Evolutionary conservation across 2,888 invertebrate genomes (phyloP).

Genomic region (Erpobdella octoculata): DNA sequence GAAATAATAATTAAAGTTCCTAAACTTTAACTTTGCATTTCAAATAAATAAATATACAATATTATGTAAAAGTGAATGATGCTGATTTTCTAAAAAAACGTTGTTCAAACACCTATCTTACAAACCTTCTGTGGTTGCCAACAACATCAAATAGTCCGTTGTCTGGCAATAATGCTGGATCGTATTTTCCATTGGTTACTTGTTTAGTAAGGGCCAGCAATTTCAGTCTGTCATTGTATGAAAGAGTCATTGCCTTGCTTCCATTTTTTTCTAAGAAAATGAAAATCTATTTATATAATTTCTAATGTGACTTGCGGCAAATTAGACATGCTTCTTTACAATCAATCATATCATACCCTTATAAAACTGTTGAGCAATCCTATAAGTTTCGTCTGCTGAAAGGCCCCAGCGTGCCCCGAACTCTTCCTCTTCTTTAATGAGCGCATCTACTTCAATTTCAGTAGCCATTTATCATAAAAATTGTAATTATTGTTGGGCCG

Average conservation of each 20-base stretch:
- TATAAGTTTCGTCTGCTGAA: conserved; percentile 69
- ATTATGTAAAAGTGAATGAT: too few species aligned
- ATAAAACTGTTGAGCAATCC: conserved; percentile 79
- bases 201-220: conserved; percentile 86
- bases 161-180: conserved; percentile 61
- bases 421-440: background rate
- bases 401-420: conserved; percentile 51
- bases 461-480: background rate
- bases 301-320: too few species aligned
- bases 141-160: conserved; percentile 89
- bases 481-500: background rate
- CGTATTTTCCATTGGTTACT: conserved; percentile 67
- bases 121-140: conserved; percentile 74
- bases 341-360: conserved; percentile 63
- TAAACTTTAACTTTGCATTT: too few species aligned
- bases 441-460: too few species aligned
- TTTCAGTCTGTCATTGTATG: conserved; percentile 83
- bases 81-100: too few species aligned
- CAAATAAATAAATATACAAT: too few species aligned
- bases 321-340: too few species aligned
- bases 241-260: conserved; percentile 79
- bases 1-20: too few species aligned
- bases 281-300: background rate
- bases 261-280: conserved; percentile 77
- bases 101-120: too few species aligned